Evolutionary conservation across 2,888 invertebrate genomes (phyloP).

Genomic region (Xestobium rufovillosum): DNA sequence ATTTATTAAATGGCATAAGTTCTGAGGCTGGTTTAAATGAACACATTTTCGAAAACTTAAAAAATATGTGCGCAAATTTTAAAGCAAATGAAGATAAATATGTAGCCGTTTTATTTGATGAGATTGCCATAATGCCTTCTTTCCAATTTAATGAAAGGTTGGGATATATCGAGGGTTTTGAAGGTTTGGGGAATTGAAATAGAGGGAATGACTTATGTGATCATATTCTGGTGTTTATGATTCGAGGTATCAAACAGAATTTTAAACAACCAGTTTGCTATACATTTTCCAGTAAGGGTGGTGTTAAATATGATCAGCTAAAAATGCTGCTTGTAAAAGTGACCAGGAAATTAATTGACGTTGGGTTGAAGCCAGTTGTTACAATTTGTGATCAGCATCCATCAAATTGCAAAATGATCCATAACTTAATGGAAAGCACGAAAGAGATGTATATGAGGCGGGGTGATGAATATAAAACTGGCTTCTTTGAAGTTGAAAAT

Average conservation of each 20-base stretch:
- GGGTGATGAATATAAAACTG: conserved; percentile 6
- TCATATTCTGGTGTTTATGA: conserved; percentile 19
- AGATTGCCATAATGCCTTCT: conserved; percentile 7
- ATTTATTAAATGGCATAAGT: conserved; percentile 4
- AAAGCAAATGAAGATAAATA: conserved; percentile 5
- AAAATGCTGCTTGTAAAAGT: conserved; percentile 13
- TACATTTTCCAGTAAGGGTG: conserved; percentile 13
- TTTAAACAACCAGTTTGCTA: conserved; percentile 13
- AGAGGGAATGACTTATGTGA: conserved; percentile 10
- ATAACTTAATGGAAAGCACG: conserved; percentile 11
- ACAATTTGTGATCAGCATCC: conserved; percentile 17
- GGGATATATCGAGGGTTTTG: conserved; percentile 15
- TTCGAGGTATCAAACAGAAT: conserved; percentile 14
- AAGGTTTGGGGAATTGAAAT: conserved; percentile 12
- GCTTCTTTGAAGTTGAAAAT: conserved; percentile 12
- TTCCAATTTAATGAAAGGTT: conserved; percentile 14
- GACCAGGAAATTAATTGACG: conserved; percentile 10
- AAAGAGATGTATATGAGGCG: conserved; percentile 8
- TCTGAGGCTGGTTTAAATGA: conserved; percentile 6
- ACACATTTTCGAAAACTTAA: not conserved
- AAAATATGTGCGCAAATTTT: no score
- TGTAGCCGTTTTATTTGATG: conserved; percentile 15
- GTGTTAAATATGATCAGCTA: conserved; percentile 13
- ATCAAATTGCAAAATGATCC: conserved; percentile 9
- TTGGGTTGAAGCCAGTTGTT: conserved; percentile 17